These are phyloP conservation scores for Cyclophora albipunctata DNA, from an alignment of 2,888 invertebrate species.

Conservation along the genomic window DNA sequence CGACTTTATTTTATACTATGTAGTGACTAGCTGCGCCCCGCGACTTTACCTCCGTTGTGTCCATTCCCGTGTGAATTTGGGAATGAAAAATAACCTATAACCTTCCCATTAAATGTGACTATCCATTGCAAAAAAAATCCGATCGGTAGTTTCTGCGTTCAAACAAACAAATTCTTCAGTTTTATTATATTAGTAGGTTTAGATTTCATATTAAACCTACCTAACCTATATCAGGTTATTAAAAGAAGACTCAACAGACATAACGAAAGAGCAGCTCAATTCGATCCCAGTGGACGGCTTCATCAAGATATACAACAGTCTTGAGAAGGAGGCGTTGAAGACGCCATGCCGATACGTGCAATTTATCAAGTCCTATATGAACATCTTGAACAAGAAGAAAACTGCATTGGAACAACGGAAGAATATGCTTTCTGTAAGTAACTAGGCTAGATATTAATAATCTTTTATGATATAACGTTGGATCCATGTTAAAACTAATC, in stretches of 20 bases:
- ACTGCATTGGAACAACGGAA: slow-evolving; percentile 74
- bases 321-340: slow-evolving; percentile 40
- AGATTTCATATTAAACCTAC: no score
- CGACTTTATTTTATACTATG: no score
- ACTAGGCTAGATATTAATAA: not conserved
- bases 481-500: not conserved
- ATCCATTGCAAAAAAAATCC: no score
- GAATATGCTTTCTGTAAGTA: slow-evolving; percentile 78
- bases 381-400: slow-evolving; percentile 78
- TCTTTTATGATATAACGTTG: not conserved
- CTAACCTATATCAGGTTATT: slow-evolving; percentile 32
- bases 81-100: no score
- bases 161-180: no score
- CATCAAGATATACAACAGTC: slow-evolving; percentile 45
- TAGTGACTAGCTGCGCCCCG: no score
- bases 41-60: no score
- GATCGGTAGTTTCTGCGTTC: no score
- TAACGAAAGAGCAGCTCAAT: slow-evolving; percentile 41
- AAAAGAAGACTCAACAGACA: slow-evolving; percentile 49
- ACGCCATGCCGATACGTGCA: slow-evolving; percentile 75
- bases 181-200: no score
- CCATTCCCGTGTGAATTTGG: no score
- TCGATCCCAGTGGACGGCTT: slow-evolving; percentile 50
- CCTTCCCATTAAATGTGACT: no score
- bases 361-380: slow-evolving; percentile 72